Evolutionary conservation across 2,113 vertebrate genomes (phyloP), one percentile per base, ranked within the genome.

Genomic region (Spea multiplicata): DNA sequence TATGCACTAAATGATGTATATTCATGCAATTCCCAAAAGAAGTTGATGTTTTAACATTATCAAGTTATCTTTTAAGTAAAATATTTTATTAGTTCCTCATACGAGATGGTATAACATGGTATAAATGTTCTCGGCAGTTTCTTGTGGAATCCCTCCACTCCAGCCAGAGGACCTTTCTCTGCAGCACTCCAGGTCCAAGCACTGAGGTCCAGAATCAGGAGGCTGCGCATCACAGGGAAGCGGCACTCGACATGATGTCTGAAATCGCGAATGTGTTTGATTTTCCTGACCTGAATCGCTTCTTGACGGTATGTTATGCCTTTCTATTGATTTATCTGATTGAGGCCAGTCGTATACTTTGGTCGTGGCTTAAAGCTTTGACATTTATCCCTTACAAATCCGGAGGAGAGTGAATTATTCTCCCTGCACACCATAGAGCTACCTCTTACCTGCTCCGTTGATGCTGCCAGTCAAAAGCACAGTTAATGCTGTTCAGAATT

Each of bases 251-350:
- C 83, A 95, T 93, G 64, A 89, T 99, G 65, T 96, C 96, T 80
- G 96, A 99, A 88, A 92, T 98, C 0, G 96, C 97, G 9, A 96
- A 92, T n/a, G 97, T 96, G 12, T 99, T 99, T 86, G 95, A 99
- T 88, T 99, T 99, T 83, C 95, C 97, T 49, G 96, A 99, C 81
- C 93, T 99, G 80, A 95, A 97, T 88, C 96, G 93, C 81, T 99
- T 99, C 86, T 94, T 99, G 66, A 95, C 90, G 3, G 97, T 99
- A 93, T 85, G 69, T 30, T 30, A 30, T 30, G 2, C 30, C 30
- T 30, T 30, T 30, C 30, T 52, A 52, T 52, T 52, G 6, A 52
- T 52, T 52, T 6, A 52, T 52, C 50, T 52, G 6, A 6, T 7
- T 52, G 9, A 7, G 6, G 50, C 50, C 50, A 52, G 9, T 52